Base-by-base conservation (phyloP, 2,113 vertebrate genomes). In the Periophthalmodon schlosseri region DNA sequence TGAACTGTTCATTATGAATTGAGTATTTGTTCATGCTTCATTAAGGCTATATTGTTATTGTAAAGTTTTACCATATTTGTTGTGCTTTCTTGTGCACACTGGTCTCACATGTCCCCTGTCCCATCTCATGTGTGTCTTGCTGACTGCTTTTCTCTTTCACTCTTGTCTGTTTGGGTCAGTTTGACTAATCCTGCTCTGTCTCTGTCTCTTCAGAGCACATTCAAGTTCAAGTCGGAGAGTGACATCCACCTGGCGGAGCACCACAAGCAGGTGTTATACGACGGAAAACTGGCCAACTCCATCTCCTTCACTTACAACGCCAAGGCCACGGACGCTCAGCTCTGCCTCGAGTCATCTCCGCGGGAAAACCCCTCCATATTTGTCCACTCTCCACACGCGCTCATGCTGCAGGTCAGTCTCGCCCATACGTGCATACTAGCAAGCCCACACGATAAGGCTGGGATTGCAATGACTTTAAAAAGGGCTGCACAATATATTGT, bases 171-270 rank as follows among this genome's bases (percentile, higher is more conserved):
- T 28, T 56, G 33, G 75, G 57, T 56, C 52, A 56, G 52, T 56
- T 56, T 56, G 52, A 12, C 23, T 75, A 52, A 11, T 13, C 44
- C 56, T 70, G 58, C 20, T 70, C 70, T 83, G 12, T 77, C 78
- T 81, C 82, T 2, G 0, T 75, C 87, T 58, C 77, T 61, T 24
- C 94, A 99, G 98, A 99, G 98, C 93, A 99, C 98, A 3, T 99
- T 99, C 85, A 99, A 99, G 85, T 99, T 99, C 86, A 99, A 99
- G 84, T 99, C 98, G 0, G 98, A 99, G 90, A 99, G 98, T 78
- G 98, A 99, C 84, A 99, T 99, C 90, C 98, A 99, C 89, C 94
- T 99, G 92, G 98, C 97, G 0, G 98, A 99, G 89, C 98, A 99
- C 86, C 98, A 99, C 72, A 99, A 99, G 82, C 98, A 99, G 89